phyloP scores from a whole-genome alignment of 2,888 invertebrate genomes.

The Cloeon dipterum region DNA sequence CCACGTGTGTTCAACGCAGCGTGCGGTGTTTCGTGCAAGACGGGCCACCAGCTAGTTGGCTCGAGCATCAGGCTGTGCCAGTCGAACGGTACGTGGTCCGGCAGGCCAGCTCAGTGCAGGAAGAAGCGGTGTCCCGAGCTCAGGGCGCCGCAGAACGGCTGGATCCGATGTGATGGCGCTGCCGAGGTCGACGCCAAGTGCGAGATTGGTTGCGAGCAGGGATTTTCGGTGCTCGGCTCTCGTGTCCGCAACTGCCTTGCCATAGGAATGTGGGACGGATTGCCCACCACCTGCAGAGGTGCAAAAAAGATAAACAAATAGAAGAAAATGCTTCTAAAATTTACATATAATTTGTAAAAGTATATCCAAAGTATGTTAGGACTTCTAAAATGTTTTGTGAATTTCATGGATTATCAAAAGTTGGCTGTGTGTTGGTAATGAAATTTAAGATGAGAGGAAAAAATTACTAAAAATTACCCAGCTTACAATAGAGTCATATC shows the following conservation, averaged over 20 bases:
- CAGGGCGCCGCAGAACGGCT: constrained; percentile 12
- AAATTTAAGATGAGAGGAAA: neutral
- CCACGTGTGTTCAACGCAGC: constrained; percentile 33
- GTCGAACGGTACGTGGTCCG: constrained; percentile 40
- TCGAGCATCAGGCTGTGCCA: constrained; percentile 36
- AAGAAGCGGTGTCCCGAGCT: constrained; percentile 22
- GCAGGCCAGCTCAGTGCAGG: constrained; percentile 32
- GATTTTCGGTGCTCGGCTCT: constrained; percentile 36
- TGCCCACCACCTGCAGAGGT: constrained; percentile 33
- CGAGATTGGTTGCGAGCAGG: constrained; percentile 34
- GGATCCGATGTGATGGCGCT: constrained; percentile 12
- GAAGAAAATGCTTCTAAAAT: too few relatives aligned
- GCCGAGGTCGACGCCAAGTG: constrained; percentile 36
- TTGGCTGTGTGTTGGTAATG: too few relatives aligned
- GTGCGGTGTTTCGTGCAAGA: constrained; percentile 39
- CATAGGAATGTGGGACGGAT: constrained; percentile 41
- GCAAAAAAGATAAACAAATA: too few relatives aligned
- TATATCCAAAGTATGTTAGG: too few relatives aligned
- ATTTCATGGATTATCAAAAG: too few relatives aligned
- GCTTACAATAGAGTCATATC: too few relatives aligned
- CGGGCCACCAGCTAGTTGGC: constrained; percentile 26
- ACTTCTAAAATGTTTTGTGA: too few relatives aligned
- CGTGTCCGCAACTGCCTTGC: constrained; percentile 37
- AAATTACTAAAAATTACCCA: too few relatives aligned
- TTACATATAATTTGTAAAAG: too few relatives aligned